Conservation (phyloP, 2,888 invertebrate species). For the Scrobipalpa costella region DNA sequence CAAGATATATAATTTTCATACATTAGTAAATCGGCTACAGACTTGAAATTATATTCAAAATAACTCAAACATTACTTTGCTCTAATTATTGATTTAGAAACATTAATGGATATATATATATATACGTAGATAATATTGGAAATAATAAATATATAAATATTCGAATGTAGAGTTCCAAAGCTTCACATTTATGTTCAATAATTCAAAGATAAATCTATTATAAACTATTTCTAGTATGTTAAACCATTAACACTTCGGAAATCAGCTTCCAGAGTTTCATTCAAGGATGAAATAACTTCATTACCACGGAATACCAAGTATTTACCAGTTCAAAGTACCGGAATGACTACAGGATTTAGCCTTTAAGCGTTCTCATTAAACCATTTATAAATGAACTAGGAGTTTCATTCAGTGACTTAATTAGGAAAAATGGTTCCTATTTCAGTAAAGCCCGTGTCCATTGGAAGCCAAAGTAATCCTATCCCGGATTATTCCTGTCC, state of each 20-base stretch:
- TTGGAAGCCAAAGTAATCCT: conserved; percentile 4
- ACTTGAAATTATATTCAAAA: no score
- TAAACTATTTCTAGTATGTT: no score
- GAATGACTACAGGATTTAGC: neutral
- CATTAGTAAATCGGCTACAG: no score
- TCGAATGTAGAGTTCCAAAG: no score
- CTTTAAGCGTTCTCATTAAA: neutral
- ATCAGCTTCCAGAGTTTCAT: neutral
- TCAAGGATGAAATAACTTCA: neutral
- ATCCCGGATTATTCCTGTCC: conserved; percentile 9
- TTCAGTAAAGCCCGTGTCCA: conserved; percentile 4
- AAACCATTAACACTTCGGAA: no score
- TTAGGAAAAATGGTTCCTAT: conserved; percentile 19
- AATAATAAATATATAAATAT: no score
- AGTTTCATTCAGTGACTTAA: conserved; percentile 12
- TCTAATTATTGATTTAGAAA: no score
- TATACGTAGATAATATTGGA: no score
- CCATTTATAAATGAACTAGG: conserved; percentile 5
- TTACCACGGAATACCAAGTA: neutral
- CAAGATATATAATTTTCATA: neutral
- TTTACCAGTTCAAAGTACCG: conserved; percentile 5
- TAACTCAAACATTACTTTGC: no score
- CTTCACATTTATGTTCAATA: no score
- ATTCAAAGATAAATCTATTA: no score
- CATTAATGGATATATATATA: no score